Conservation (phyloP, 92 coral and sea anemone genomes). For the Epizoanthus illoricatus region DNA sequence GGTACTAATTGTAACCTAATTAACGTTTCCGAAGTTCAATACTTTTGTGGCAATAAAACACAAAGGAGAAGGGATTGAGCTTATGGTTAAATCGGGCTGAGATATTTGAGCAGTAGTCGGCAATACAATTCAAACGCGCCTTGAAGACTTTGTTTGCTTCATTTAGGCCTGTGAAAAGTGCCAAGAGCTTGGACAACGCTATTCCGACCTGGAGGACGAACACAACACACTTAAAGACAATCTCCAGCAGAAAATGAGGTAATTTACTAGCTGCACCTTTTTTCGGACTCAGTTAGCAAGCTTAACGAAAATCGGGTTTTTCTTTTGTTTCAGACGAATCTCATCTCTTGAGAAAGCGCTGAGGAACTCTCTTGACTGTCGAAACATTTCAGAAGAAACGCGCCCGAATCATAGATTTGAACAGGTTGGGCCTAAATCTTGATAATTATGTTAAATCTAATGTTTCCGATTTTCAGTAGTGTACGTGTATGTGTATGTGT, state of each 20-base stretch:
- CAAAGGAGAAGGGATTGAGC: too few species aligned
- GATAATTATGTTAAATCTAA: too few species aligned
- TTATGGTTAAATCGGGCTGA: too few species aligned
- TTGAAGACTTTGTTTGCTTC: background rate
- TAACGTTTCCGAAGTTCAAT: too few species aligned
- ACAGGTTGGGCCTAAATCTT: background rate
- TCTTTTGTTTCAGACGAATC: constrained; percentile 53
- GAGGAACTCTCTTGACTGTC: constrained; percentile 40
- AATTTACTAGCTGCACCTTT: background rate
- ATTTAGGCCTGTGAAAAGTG: constrained; percentile 46
- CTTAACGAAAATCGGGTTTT: background rate
- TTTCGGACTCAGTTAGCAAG: background rate
- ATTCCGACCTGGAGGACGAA: constrained; percentile 27
- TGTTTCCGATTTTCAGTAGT: too few species aligned
- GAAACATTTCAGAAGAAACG: constrained; percentile 33
- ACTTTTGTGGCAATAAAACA: too few species aligned
- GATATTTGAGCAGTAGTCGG: too few species aligned
- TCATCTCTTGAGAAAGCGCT: constrained; percentile 74
- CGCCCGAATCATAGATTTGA: background rate
- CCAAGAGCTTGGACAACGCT: constrained; percentile 27
- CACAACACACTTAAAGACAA: constrained; percentile 33
- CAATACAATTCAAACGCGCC: too few species aligned
- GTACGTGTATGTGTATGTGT: too few species aligned
- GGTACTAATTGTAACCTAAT: too few species aligned
- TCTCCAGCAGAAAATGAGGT: constrained; percentile 33